Percentiles rank a stretch among this genome's conserved stretches.
Evolutionary conservation across 2,888 invertebrate genomes (phyloP).

Genomic region (Muscina levida): DNA sequence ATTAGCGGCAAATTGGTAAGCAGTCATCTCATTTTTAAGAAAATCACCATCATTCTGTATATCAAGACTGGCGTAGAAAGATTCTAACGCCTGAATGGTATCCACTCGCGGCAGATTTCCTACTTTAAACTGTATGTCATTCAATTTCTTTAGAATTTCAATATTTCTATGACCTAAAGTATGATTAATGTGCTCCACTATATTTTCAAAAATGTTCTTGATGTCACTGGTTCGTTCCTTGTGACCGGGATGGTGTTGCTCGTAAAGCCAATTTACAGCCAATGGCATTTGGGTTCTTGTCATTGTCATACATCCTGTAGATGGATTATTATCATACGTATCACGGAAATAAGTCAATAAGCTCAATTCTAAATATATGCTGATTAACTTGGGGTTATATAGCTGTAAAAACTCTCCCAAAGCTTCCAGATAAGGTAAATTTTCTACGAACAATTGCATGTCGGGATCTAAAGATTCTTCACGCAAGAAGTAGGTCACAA

Average conservation of each 20-base stretch:
- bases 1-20: slow-evolving; percentile 45
- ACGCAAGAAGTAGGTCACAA: slow-evolving; percentile 58
- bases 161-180: slow-evolving; percentile 53
- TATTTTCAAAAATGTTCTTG: slow-evolving; percentile 42
- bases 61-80: slow-evolving; percentile 54
- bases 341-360: slow-evolving; percentile 60
- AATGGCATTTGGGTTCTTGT: slow-evolving; percentile 60
- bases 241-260: slow-evolving; percentile 45
- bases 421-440: slow-evolving; percentile 61
- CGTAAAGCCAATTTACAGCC: slow-evolving; percentile 67
- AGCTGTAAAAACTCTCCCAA: slow-evolving; percentile 51
- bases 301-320: slow-evolving; percentile 52
- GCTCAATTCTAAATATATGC: slow-evolving; percentile 67
- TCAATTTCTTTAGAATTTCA: slow-evolving; percentile 57
- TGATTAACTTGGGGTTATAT: slow-evolving; percentile 57
- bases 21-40: slow-evolving; percentile 63
- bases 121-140: slow-evolving; percentile 53
- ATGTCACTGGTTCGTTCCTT: slow-evolving; percentile 46
- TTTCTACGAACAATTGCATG: slow-evolving; percentile 59
- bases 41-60: slow-evolving; percentile 42
- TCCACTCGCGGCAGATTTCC: slow-evolving; percentile 57
- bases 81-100: slow-evolving; percentile 35
- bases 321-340: slow-evolving; percentile 51
- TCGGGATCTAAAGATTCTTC: slow-evolving; percentile 17
- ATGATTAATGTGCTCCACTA: slow-evolving; percentile 58